A percentile compares a stretch with the other conserved stretches of the same genome.
Conservation (phyloP, 2,113 vertebrate species). For the Hyperoodon ampullatus region DNA sequence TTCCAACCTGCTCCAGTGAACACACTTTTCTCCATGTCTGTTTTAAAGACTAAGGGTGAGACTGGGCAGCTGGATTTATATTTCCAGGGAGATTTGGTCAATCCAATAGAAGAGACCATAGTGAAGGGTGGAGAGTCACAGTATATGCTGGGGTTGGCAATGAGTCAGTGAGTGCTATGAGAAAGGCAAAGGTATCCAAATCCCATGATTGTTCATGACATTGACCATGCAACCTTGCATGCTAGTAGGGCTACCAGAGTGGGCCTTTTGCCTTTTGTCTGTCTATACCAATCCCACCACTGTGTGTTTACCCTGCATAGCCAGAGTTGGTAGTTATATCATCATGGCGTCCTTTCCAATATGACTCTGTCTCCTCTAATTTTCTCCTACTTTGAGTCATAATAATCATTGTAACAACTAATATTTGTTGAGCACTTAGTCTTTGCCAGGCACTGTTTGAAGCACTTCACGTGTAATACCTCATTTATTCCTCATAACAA, state of each 20-base stretch:
- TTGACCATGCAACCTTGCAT: not conserved
- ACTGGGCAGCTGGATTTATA: not conserved
- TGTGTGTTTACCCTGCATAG: not conserved
- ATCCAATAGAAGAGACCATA: not conserved
- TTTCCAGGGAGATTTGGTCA: not conserved
- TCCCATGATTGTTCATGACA: not conserved
- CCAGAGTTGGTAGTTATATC: not conserved
- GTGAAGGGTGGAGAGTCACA: not conserved
- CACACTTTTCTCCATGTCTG: not conserved
- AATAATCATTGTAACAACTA: not conserved
- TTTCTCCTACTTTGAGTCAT: slow-evolving; percentile 6
- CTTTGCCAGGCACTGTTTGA: not conserved
- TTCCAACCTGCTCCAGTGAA: not conserved
- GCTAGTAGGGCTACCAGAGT: not conserved
- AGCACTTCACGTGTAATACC: not conserved
- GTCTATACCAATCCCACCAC: not conserved
- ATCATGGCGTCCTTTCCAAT: not conserved
- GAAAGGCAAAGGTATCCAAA: not conserved
- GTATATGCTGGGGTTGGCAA: not conserved
- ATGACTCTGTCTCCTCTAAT: not conserved
- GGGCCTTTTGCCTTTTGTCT: not conserved
- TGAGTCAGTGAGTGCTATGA: not conserved
- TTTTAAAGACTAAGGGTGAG: not conserved
- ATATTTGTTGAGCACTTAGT: not conserved
- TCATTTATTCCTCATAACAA: not conserved